Conservation (phyloP, 2,797 vertebrate species). For the Hapalemur alaotrensis region DNA sequence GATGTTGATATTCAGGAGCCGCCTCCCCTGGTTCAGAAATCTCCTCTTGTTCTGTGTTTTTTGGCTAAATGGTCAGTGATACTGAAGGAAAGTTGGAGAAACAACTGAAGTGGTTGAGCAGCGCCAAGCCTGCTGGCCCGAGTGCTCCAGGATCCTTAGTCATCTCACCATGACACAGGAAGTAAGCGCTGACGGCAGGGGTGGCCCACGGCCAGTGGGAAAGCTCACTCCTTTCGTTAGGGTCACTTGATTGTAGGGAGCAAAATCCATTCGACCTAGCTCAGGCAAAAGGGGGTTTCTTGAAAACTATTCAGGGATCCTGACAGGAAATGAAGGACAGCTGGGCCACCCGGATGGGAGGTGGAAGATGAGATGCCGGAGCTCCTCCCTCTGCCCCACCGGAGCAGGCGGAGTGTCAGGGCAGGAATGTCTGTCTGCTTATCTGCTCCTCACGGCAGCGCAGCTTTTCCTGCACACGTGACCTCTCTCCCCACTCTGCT, state of each 20-base stretch:
- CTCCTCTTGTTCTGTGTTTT: neutral
- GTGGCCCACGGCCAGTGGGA: neutral
- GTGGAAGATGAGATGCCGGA: neutral
- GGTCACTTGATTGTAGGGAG: neutral
- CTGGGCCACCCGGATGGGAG: neutral
- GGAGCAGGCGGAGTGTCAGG: neutral
- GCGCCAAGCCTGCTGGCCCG: too few relatives aligned
- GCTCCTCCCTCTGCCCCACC: neutral
- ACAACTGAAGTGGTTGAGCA: too few relatives aligned
- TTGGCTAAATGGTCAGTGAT: neutral
- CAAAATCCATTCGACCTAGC: neutral
- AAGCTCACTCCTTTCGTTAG: neutral
- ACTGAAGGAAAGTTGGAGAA: neutral
- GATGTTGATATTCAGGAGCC: neutral
- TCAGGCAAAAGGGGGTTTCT: neutral
- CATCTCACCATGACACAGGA: neutral
- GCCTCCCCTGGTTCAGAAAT: neutral
- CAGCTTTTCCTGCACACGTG: neutral
- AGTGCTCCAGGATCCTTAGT: neutral
- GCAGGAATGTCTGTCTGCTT: neutral
- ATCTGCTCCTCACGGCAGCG: neutral
- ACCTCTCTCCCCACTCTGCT: neutral
- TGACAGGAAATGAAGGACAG: neutral
- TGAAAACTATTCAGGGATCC: neutral
- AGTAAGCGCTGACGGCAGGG: neutral